phyloP scores from a whole-genome alignment of 2,797 vertebrate genomes.

The Notoglanidium macrostoma region DNA sequence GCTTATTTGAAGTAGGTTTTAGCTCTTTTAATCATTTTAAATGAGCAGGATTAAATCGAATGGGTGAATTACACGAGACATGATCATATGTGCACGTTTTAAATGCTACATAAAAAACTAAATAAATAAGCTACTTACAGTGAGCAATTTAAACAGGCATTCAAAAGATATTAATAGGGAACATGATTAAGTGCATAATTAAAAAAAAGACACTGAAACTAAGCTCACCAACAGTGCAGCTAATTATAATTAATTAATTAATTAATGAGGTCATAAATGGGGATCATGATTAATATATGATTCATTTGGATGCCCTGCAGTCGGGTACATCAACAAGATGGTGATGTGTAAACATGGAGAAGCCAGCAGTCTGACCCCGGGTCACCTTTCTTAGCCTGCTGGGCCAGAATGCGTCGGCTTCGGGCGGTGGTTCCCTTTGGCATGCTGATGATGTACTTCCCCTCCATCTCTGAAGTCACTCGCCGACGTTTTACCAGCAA shows the following conservation, averaged over 20 bases:
- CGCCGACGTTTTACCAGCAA: slow-evolving; percentile 81
- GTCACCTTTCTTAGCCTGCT: slow-evolving; percentile 88
- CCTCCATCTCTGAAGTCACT: slow-evolving; percentile 95
- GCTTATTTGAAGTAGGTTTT: not conserved
- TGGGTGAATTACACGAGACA: not conserved
- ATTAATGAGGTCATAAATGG: not conserved
- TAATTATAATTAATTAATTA: not conserved
- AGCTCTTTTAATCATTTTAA: not conserved
- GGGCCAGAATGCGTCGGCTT: slow-evolving; percentile 90
- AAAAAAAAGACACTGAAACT: not conserved
- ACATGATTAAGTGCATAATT: not conserved
- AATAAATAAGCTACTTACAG: not conserved
- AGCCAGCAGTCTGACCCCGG: not conserved
- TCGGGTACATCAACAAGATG: not conserved
- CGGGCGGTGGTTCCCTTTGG: slow-evolving; percentile 91
- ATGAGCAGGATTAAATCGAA: not conserved
- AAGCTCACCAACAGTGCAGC: not conserved
- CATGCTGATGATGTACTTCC: slow-evolving; percentile 96
- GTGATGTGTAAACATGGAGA: not conserved
- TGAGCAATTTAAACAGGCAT: not conserved
- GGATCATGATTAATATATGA: not conserved
- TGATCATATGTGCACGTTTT: not conserved
- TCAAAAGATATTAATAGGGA: not conserved
- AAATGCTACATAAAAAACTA: not conserved
- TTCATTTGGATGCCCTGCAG: not conserved